Base-by-base conservation (phyloP, 1,140 invertebrate species). In the Antheraea pernyi region DNA sequence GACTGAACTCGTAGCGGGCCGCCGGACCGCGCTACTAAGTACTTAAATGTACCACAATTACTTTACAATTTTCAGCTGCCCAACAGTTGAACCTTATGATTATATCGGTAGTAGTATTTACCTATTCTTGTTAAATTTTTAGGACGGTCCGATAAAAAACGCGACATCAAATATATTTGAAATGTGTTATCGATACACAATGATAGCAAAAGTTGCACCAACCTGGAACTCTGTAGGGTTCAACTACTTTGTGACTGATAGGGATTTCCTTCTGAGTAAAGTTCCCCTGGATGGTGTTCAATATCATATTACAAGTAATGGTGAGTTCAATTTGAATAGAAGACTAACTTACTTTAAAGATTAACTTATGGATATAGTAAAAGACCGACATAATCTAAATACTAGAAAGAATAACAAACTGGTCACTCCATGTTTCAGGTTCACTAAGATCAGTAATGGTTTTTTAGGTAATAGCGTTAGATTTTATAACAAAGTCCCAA, bases 191-290 rank as follows among this genome's bases (percentile, higher is more conserved):
- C 72, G 78, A 68, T 93, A 93, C 67, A 92, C 92, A 59, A 76
- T 93, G 70, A 78, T 80, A 4, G 92, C 92, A 11, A 86, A 84
- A 73, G 71, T 93, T 0, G 89, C 92, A n/a, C 93, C 93, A 16
- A 68, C 62, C 7, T 93, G 92, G 91, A 93, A 93, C 77, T 74
- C 80, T 9, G 71, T 93, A 16, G 89, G 86, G 22, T 71, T 65
- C 48, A 83, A 86, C 69, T 88, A 91, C 70, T 81, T 88, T 7
- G 83, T 93, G 59, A 90, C 89, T 61, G 91, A 92, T 61, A 85
- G 93, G 78, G 71, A 92, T 69, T 93, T 93, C 71, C 71, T 93
- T 18, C 78, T 73, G 9, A 62, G 71, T 7, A 77, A 65, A n/a
- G 77, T 80, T 18, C 84, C 84, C 19, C 81, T 90, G 69, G 82